Evolutionary conservation across 2,797 vertebrate genomes (phyloP).

Genomic region (Mycteria americana): DNA sequence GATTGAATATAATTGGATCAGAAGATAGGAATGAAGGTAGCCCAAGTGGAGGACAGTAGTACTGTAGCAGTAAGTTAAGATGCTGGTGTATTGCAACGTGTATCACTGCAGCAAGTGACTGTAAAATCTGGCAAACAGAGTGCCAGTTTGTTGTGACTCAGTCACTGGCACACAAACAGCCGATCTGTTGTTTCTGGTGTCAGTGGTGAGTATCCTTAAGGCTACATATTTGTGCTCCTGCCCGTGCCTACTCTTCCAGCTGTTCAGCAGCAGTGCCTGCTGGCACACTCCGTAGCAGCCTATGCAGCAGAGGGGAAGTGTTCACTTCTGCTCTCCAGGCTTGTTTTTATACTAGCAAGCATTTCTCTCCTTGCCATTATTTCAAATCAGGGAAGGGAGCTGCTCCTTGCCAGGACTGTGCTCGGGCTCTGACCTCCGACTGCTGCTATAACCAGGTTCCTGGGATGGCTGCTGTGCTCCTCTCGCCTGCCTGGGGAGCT

Average conservation of each 20-base stretch:
- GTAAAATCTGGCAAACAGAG: neutral
- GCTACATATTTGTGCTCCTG: neutral
- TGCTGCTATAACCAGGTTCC: neutral
- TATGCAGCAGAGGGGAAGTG: fast-evolving
- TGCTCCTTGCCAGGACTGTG: neutral
- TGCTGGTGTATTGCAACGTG: neutral
- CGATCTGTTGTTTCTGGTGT: fast-evolving
- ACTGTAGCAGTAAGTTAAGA: neutral
- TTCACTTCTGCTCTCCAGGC: neutral
- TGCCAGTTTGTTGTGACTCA: neutral
- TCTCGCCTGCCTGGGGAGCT: neutral
- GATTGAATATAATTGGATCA: neutral
- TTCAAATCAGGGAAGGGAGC: neutral
- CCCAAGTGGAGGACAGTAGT: neutral
- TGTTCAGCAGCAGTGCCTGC: neutral
- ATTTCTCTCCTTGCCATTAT: neutral
- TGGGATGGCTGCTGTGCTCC: fast-evolving
- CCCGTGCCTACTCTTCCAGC: neutral
- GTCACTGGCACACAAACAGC: neutral
- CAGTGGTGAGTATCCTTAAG: neutral
- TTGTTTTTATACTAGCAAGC: neutral
- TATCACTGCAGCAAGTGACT: fast-evolving
- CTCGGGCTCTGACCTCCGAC: fast-evolving
- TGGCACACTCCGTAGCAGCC: neutral
- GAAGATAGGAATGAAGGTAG: neutral